Conservation (phyloP, 2,888 invertebrate species). For the Sinentomon sp. region DNA sequence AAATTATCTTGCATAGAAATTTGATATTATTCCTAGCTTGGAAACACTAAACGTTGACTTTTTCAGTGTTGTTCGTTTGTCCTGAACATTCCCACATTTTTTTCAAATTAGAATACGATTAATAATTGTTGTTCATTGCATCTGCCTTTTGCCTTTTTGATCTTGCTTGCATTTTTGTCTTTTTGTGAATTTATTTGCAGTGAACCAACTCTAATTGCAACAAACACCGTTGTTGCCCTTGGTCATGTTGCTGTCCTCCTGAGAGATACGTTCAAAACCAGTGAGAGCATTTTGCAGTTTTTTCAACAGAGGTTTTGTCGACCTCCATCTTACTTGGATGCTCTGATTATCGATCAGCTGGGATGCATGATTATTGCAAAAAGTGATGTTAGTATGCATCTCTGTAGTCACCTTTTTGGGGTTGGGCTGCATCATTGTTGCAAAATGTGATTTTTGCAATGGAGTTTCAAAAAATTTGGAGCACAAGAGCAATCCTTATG, state of each 20-base stretch:
- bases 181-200: conserved; percentile 31
- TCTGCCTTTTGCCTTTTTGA: conserved; percentile 6
- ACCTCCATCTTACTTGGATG: conserved; percentile 71
- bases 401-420: too few species aligned
- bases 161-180: too few species aligned
- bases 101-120: too few species aligned
- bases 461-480: too few species aligned
- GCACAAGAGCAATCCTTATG: too few species aligned
- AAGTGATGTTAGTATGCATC: conserved; percentile 48
- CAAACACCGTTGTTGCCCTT: conserved; percentile 88
- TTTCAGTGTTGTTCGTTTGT: too few species aligned
- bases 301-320: conserved; percentile 84
- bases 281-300: conserved; percentile 81
- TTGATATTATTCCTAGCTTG: too few species aligned
- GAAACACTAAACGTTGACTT: too few species aligned
- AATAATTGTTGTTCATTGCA: neutral
- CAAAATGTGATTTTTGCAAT: too few species aligned
- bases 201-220: conserved; percentile 70
- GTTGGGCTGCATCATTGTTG: too few species aligned
- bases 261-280: conserved; percentile 74
- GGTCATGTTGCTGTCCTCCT: conserved; percentile 88
- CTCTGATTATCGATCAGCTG: conserved; percentile 82
- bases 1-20: too few species aligned
- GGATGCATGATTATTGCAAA: conserved; percentile 94
- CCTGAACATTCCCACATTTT: too few species aligned